Base-by-base conservation (phyloP, 2,888 invertebrate genomes). In the Fabriciana adippe region DNA sequence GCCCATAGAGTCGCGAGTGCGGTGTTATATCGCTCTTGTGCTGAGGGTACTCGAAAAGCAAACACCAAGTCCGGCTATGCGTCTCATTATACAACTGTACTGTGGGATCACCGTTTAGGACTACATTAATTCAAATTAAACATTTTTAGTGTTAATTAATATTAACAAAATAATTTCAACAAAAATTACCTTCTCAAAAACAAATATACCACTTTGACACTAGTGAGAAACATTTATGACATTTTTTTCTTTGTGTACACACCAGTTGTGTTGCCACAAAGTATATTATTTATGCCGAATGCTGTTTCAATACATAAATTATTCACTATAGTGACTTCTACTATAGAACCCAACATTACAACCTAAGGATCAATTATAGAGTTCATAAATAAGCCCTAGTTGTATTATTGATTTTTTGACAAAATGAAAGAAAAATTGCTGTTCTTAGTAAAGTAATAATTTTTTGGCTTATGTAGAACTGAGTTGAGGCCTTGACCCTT, bases 1-100 rank as follows among this genome's bases (percentile, higher is more conserved):
- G 92, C 86, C 92, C 86, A 92, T 92, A 92, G 92, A 92, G 92
- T 92, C 92, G 92, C 92, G 87, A 86, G 80, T 74, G 80, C 77
- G 81, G 86, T 89, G 66, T 31, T 48, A 83, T 92, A 84, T 75
- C 83, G 80, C 78, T 69, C 80, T 84, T 81, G 92, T 92, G 92
- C 92, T 92, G 92, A 78, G 92, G 92, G 82, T 91, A 91, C 92
- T 92, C 92, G 90, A 79, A 92, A 70, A 92, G 73, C 57, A 79
- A 81, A 79, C 15, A 70, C 81, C 85, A 88, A 81, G 77, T 87
- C 90, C 86, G 89, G 89, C 89, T 88, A 92, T 92, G 92, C 92
- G 91, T 92, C 90, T 86, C 86, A 80, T 79, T 75, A 69, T 82
- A 87, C 80, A 45, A 77, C 81, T 89, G 89, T 86, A 82, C 72